Conservation (phyloP, 2,888 invertebrate genomes). For the Heliothis peltigera region DNA sequence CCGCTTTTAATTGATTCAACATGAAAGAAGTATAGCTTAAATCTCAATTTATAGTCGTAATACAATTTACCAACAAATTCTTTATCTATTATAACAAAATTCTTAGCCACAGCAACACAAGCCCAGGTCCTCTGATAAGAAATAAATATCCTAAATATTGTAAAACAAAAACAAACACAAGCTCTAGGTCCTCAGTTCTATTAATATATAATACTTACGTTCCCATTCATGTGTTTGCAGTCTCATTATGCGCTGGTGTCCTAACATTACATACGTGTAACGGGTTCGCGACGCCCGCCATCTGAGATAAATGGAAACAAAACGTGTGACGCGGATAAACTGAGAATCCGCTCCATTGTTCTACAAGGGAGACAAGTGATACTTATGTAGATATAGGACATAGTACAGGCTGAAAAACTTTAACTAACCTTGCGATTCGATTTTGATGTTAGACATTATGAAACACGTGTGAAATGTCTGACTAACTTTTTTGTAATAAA, state of each 20-base stretch:
- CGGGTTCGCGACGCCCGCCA: slow-evolving; percentile 17
- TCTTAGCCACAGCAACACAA: no score
- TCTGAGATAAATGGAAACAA: slow-evolving; percentile 59
- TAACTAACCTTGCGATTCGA: slow-evolving; percentile 35
- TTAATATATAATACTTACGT: not conserved
- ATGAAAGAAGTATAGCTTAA: no score
- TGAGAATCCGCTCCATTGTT: slow-evolving; percentile 66
- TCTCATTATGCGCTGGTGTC: slow-evolving; percentile 35
- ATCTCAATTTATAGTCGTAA: no score
- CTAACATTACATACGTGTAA: slow-evolving; percentile 48
- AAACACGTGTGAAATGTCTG: no score
- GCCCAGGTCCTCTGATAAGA: no score
- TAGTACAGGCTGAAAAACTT: slow-evolving; percentile 35
- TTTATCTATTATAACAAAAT: no score
- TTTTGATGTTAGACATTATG: no score
- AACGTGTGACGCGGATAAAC: slow-evolving; percentile 61
- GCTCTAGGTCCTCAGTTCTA: no score
- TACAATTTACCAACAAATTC: no score
- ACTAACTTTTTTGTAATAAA: no score
- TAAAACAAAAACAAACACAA: not conserved
- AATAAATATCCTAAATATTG: no score
- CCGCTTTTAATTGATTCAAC: no score
- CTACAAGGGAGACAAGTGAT: slow-evolving; percentile 60
- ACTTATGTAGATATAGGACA: slow-evolving; percentile 62
- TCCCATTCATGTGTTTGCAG: slow-evolving; percentile 7